These are phyloP conservation scores for Diabrotica virgifera DNA, from an alignment of 1,140 invertebrate genomes.

Conservation along the genomic window DNA sequence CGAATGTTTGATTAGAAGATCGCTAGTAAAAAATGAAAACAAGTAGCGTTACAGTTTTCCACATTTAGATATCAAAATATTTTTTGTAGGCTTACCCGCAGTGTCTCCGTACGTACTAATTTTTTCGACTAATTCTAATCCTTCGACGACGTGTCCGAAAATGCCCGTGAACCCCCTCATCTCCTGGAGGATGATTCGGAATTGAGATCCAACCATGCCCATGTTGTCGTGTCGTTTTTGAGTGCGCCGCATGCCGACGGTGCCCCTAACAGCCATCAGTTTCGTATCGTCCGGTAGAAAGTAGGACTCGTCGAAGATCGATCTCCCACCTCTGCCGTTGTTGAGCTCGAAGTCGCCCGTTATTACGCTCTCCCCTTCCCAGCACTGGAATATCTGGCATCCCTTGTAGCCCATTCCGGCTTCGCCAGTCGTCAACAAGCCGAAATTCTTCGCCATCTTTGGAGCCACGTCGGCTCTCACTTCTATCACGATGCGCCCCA, in stretches of 20 bases:
- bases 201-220: slow-evolving; percentile 80
- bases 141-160: slow-evolving; percentile 78
- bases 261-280: slow-evolving; percentile 69
- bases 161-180: slow-evolving; percentile 81
- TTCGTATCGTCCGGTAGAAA: slow-evolving; percentile 82
- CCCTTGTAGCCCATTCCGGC: slow-evolving; percentile 75
- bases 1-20: not conserved
- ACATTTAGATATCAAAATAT: slow-evolving; percentile 71
- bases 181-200: slow-evolving; percentile 75
- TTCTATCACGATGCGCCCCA: slow-evolving; percentile 78
- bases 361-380: slow-evolving; percentile 77
- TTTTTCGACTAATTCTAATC: slow-evolving; percentile 75
- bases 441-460: slow-evolving; percentile 89
- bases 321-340: slow-evolving; percentile 75
- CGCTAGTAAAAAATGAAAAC: slow-evolving; percentile 1
- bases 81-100: slow-evolving; percentile 72
- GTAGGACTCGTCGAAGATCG: slow-evolving; percentile 72
- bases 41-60: slow-evolving; percentile 60
- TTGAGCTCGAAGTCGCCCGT: slow-evolving; percentile 79
- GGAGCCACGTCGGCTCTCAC: slow-evolving; percentile 81
- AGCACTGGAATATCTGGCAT: slow-evolving; percentile 77
- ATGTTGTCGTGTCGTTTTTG: slow-evolving; percentile 77
- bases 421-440: slow-evolving; percentile 74
- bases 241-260: slow-evolving; percentile 78
- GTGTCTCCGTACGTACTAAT: slow-evolving; percentile 74